Percentiles rank a stretch among this genome's conserved stretches.
Evolutionary conservation across 2,797 vertebrate species (phyloP).

Genomic region (Rhynchotus rufescens): DNA sequence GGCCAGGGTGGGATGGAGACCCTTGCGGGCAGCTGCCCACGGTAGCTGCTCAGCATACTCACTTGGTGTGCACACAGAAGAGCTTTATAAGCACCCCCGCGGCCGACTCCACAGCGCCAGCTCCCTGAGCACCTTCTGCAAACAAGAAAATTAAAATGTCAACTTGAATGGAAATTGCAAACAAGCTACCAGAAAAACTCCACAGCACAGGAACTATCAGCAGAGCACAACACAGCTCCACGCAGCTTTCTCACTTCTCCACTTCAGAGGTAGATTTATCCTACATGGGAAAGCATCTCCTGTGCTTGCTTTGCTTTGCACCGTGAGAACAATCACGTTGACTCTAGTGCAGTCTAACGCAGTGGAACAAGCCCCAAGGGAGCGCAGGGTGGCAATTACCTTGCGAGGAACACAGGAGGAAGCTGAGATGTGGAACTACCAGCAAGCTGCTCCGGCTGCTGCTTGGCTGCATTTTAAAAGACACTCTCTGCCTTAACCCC

Average conservation of each 20-base stretch:
- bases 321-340: neutral
- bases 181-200: neutral
- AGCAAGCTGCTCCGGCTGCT: neutral
- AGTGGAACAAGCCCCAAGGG: neutral
- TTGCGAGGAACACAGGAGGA: neutral
- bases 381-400: neutral
- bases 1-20: neutral
- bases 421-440: neutral
- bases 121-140: constrained; percentile 90
- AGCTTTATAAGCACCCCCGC: constrained; percentile 97
- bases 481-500: neutral
- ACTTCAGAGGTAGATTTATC: neutral
- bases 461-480: neutral
- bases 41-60: constrained; percentile 68
- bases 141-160: neutral
- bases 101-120: constrained; percentile 88
- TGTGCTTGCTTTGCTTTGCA: neutral
- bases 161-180: neutral
- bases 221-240: fast-evolving
- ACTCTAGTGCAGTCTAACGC: neutral
- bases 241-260: neutral
- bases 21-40: neutral
- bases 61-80: constrained; percentile 99
- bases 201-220: neutral
- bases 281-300: neutral